Evolutionary conservation across 2,113 vertebrate species (phyloP), one percentile per base, ranked within the genome.

Genomic region (Spermophilus dauricus): DNA sequence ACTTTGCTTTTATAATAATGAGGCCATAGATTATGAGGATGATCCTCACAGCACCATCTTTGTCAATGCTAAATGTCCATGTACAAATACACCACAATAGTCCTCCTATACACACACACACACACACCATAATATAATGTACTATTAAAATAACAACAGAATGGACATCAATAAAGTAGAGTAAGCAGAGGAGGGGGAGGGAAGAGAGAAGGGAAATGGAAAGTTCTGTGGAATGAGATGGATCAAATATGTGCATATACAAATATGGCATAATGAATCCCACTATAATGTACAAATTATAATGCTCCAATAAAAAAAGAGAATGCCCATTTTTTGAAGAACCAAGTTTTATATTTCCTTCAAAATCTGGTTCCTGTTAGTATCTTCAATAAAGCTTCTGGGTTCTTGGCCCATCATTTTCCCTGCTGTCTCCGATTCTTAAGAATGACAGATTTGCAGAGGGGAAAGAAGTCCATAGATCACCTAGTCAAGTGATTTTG

Each of bases 331-430:
- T 70, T 93, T 76, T 53, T 83, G 37, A 95, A 84, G 92, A 81
- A 91, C 7, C 9, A 70, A 95, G 69, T 90, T 82, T 67, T 72
- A 51, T 26, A 51, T 39, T 53, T 95, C 48, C 85, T 83, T 78
- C 70, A 89, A 87, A 97, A 85, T 96, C 89, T 87, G 58, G 51
- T 45, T 84, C 56, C 72, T 63, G 6, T 76, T 91, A 88, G 91
- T 37, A 95, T 58, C 85, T 48, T 89, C 53, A 82, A 20, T 32
- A 85, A 95, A 84, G 53, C 42, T 87, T 92, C 93, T 75, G 89
- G 81, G 39, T 9, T 76, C 80, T 70, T 67, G 26, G 86, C 8
- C n/a, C 69, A 56, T 39, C 63, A 8, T 82, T 28, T 86, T 72
- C 48, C 92, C 48, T 20, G 14, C 89, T 37, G 93, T 94, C 69